These are phyloP conservation scores for Synergus japonicus DNA, from an alignment of 2,888 invertebrate genomes.

Conservation along the genomic window DNA sequence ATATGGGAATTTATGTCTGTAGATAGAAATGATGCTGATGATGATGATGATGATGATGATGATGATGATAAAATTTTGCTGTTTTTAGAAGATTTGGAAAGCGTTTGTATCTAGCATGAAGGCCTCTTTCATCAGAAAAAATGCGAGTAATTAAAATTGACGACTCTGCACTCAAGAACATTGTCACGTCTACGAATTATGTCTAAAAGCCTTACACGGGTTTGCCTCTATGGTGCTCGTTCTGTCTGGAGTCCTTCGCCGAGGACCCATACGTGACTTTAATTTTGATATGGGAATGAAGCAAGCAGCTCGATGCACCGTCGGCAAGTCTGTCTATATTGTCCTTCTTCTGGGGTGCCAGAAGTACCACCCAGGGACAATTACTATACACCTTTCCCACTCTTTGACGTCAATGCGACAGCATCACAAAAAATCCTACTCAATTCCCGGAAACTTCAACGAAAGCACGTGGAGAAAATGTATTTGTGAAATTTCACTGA, in stretches of 20 bases:
- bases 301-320: slow-evolving; percentile 46
- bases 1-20: background rate
- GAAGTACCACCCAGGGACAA: slow-evolving; percentile 23
- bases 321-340: slow-evolving; percentile 49
- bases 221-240: slow-evolving; percentile 50
- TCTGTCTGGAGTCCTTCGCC: slow-evolving; percentile 56
- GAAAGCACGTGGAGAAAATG: background rate
- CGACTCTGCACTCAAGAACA: slow-evolving; percentile 19
- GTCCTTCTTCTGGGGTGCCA: slow-evolving; percentile 44
- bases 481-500: no score
- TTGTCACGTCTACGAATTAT: slow-evolving; percentile 46
- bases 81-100: background rate
- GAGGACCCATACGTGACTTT: slow-evolving; percentile 62
- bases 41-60: background rate
- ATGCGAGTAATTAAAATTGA: slow-evolving; percentile 35
- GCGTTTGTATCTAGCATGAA: background rate
- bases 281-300: slow-evolving; percentile 59
- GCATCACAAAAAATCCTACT: background rate
- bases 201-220: slow-evolving; percentile 50
- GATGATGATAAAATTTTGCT: background rate
- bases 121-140: background rate
- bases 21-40: background rate
- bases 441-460: background rate
- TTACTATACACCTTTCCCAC: slow-evolving; percentile 9
- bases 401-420: background rate